phyloP scores from a whole-genome alignment of 2,888 invertebrate species.

The Tetramorium bicarinatum region DNA sequence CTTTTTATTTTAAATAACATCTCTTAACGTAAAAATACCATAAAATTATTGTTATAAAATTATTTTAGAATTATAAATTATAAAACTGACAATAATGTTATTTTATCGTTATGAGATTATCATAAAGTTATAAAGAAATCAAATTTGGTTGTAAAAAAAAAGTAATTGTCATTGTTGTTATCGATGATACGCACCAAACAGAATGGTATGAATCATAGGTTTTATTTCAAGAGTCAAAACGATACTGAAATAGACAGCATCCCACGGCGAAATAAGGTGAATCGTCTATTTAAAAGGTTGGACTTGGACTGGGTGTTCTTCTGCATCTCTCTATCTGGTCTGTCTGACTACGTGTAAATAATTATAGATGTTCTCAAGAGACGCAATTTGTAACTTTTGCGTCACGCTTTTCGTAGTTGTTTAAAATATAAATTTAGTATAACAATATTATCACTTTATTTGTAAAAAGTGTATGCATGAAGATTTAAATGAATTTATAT shows the following conservation, averaged over 20 bases:
- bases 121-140: neutral
- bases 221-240: slow-evolving; percentile 77
- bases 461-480: neutral
- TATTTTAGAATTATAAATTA: neutral
- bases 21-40: neutral
- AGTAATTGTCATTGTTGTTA: slow-evolving; percentile 32
- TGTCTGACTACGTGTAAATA: neutral
- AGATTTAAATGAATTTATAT: slow-evolving; percentile 5
- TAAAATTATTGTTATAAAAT: neutral
- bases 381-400: neutral
- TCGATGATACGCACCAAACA: slow-evolving; percentile 71
- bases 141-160: neutral
- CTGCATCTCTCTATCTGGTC: slow-evolving; percentile 35
- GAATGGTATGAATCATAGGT: slow-evolving; percentile 77
- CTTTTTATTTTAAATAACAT: neutral
- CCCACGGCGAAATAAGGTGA: slow-evolving; percentile 74
- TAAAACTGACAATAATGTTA: neutral
- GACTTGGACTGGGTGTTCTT: slow-evolving; percentile 14
- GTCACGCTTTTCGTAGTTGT: neutral
- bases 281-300: slow-evolving; percentile 78
- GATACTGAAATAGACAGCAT: slow-evolving; percentile 78
- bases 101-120: neutral
- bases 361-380: neutral
- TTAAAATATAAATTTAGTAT: slow-evolving; percentile 15
- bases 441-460: slow-evolving; percentile 4